Conservation (phyloP, 2,888 invertebrate genomes). For the Eupithecia tripunctaria region DNA sequence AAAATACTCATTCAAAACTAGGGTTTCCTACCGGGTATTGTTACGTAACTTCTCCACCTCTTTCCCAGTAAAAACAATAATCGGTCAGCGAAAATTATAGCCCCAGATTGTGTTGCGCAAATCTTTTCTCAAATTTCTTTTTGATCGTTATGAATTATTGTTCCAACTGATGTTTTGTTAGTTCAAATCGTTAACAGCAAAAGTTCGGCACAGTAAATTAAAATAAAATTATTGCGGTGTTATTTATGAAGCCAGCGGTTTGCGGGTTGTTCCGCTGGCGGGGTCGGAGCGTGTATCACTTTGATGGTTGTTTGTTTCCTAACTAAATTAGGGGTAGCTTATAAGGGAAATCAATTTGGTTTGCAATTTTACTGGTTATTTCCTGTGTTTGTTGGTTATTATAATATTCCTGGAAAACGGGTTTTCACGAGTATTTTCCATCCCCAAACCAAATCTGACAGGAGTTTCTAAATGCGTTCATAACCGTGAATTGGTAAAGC, state of each 20-base stretch:
- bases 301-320: constrained; percentile 21
- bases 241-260: constrained; percentile 33
- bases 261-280: constrained; percentile 25
- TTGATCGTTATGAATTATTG: constrained; percentile 36
- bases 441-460: not conserved
- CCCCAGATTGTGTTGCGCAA: constrained; percentile 29
- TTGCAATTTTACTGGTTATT: not conserved
- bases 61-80: not conserved
- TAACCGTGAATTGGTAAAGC: no score
- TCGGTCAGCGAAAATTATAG: constrained; percentile 5
- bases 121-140: constrained; percentile 41
- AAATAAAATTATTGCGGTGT: constrained; percentile 36
- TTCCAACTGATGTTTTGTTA: constrained; percentile 33
- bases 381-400: not conserved
- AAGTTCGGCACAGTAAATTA: constrained; percentile 34
- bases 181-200: constrained; percentile 36
- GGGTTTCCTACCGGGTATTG: not conserved
- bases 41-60: not conserved
- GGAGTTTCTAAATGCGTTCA: not conserved
- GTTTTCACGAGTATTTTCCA: not conserved
- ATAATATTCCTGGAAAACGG: not conserved
- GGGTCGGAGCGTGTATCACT: constrained; percentile 16
- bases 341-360: constrained; percentile 6
- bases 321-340: constrained; percentile 8
- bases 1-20: not conserved